Conservation (phyloP, 2,113 vertebrate genomes). For the Calidris pugnax region DNA sequence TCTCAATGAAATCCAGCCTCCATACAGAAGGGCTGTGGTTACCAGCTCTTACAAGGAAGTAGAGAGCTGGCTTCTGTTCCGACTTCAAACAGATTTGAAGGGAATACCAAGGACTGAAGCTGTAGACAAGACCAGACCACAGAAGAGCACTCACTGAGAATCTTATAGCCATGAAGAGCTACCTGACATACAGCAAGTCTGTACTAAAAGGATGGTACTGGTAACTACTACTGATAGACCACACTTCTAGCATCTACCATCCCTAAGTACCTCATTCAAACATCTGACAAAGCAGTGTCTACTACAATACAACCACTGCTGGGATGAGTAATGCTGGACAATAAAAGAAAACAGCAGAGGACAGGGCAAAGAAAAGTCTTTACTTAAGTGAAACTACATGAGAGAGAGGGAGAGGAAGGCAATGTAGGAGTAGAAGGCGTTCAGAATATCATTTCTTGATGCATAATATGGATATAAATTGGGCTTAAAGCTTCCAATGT, state of each 20-base stretch:
- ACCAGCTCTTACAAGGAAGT: background rate
- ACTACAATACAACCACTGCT: background rate
- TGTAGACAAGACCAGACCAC: background rate
- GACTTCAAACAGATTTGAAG: constrained; percentile 19
- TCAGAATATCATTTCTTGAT: background rate
- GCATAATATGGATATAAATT: background rate
- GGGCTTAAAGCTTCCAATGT: background rate
- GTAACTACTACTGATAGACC: background rate
- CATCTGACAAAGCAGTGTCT: background rate
- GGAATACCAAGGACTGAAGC: constrained; percentile 19
- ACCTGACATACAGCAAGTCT: background rate
- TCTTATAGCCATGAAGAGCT: background rate
- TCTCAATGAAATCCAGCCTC: background rate
- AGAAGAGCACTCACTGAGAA: background rate
- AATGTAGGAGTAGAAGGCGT: background rate
- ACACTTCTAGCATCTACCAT: background rate
- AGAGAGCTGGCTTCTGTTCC: background rate
- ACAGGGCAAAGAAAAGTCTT: background rate
- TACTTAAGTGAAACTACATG: background rate
- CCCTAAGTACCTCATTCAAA: background rate
- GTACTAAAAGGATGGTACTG: background rate
- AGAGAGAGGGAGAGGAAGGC: background rate
- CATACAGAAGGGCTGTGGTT: background rate
- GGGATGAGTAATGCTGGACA: background rate
- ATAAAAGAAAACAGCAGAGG: background rate